Evolutionary conservation across 1,140 invertebrate species (phyloP), one percentile per base, ranked within the genome.

Genomic region (Drosophila ananassae): DNA sequence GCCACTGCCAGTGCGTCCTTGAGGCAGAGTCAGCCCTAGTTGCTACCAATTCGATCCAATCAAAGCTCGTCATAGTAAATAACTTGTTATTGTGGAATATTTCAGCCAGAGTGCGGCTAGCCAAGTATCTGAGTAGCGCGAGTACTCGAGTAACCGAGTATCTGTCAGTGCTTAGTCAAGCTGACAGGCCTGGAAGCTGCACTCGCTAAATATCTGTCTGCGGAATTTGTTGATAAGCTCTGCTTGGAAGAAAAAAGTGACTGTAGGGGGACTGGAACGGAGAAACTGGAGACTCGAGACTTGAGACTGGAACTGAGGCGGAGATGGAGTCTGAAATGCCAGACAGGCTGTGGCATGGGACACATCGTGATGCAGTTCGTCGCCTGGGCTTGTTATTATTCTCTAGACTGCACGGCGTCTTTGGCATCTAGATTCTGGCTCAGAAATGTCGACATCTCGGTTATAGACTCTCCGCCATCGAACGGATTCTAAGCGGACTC

Each of bases 51-150:
- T 67, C 63, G 66, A 57, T 68, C 58, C 75, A 59, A 79, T 67
- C 63, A 67, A 64, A 64, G 78, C 80, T 76, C 53, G 72, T 87
- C 79, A 77, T 89, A 89, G 83, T 89, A 89, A 89, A 89, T 89
- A 89, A 89, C 83, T 89, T 83, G 83, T 87, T 87, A 79, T 77
- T 79, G 72, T 82, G 76, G 63, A 79, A 76, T 82, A 79, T 71
- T 73, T 84, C 56, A 72, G 61, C 76, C 39, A 51, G 46, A 51
- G 21, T 67, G 44, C 13, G 64, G 46, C 3, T 22, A 47, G 4
- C 44, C 44, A 22, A 47, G 44, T 47, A 47, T 47, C 44, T 24
- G 21, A 47, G 44, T 47, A 44, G 21, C 41, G 7, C 9, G 2
- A 34, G 32, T 34, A 34, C 32, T 34, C 8, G 72, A 66, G 48